Evolutionary conservation across 2,797 vertebrate species (phyloP).

Genomic region (Artibeus jamaicensis): DNA sequence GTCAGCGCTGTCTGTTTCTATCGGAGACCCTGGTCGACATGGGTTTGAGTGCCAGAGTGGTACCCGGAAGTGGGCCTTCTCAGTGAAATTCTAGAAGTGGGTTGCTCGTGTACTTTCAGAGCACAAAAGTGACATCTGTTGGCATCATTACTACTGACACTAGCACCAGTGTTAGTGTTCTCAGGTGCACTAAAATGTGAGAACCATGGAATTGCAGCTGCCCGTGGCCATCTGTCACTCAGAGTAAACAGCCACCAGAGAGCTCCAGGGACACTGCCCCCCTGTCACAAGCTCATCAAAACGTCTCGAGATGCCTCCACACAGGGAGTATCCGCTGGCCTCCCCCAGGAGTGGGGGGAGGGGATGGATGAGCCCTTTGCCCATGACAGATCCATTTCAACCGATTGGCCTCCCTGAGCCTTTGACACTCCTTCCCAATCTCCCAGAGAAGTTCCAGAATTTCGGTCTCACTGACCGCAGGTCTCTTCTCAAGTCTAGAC

Average conservation of each 20-base stretch:
- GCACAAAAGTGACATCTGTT: not conserved
- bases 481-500: not conserved
- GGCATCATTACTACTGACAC: not conserved
- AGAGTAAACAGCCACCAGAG: fast-evolving
- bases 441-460: not conserved
- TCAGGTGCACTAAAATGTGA: not conserved
- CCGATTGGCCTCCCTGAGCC: not conserved
- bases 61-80: not conserved
- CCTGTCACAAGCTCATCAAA: not conserved
- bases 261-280: not conserved
- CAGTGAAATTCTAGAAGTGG: not conserved
- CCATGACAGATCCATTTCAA: not conserved
- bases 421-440: not conserved
- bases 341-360: not conserved
- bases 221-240: not conserved
- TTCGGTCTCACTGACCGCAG: not conserved
- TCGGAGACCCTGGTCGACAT: not conserved
- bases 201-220: not conserved
- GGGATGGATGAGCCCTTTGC: not conserved
- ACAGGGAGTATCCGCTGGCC: not conserved
- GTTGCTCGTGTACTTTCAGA: not conserved
- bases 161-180: not conserved
- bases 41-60: not conserved
- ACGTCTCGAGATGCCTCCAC: not conserved
- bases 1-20: not conserved